Evolutionary conservation across 2,113 vertebrate species (phyloP), one percentile per base, ranked within the genome.

Genomic region (Corapipo altera): DNA sequence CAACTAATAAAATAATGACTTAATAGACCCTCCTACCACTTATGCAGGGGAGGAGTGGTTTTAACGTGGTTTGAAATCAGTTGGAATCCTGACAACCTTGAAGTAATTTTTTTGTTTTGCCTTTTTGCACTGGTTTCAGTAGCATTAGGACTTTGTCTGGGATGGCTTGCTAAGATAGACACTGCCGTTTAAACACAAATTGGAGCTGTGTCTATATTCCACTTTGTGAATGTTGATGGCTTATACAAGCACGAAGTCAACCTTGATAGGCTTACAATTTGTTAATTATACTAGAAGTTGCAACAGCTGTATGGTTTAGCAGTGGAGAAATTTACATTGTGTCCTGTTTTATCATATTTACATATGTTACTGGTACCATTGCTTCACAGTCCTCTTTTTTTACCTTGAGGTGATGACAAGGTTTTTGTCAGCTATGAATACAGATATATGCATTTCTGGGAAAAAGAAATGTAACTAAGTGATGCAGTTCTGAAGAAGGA

Each of bases 271-370:
- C 35, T 76, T 92, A 26, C 52, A 79, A 76, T 76, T 79, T 80
- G 22, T 88, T 85, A 70, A 73, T 93, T 89, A 76, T 30, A 11
- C 39, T 62, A 57, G 48, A 78, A 17, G 4, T 41, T 91, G 14
- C n/a, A 64, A 62, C 1, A 5, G 17, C 39, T 64, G 22, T 0
- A 0, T 83, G 18, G 12, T 73, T 88, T 62, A 74, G 6, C 1
- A 1, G 2, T n/a, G 4, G 46, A 78, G 19, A 84, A 91, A 43
- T 55, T 62, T n/a, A 67, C 7, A 39, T 52, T 85, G 84, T 37
- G 15, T 44, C 17, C 30, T 43, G 3, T 46, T 92, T 52, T 32
- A 59, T 67, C 11, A 16, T 55, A 77, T 67, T 83, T 93, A 46
- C 39, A 55, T 33, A 71, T 71, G 23, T 77, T 90, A 75, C 37